A percentile compares a stretch with the other conserved stretches of the same genome.
phyloP scores from a whole-genome alignment of 1,140 invertebrate genomes.

The Cecropterus lyciades region DNA sequence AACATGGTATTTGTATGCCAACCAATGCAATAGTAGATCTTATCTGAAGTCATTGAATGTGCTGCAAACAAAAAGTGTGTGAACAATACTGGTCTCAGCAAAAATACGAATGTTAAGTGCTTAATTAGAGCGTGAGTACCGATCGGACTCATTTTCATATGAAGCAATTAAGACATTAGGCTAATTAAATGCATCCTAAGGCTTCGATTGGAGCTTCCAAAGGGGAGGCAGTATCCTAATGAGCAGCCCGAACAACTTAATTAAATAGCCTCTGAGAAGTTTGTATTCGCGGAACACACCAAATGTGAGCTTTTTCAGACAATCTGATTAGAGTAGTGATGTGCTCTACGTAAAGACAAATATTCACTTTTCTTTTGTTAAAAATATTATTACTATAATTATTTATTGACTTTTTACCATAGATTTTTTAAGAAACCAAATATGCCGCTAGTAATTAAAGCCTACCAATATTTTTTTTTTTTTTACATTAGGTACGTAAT shows the following conservation, averaged over 20 bases:
- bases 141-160: conserved; percentile 26
- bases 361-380: not conserved
- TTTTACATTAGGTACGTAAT: too few relatives aligned
- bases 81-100: not conserved
- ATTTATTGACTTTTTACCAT: too few relatives aligned
- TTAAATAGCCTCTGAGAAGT: conserved; percentile 30
- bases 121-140: conserved; percentile 15
- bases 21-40: too few relatives aligned
- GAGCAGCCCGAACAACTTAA: conserved; percentile 28
- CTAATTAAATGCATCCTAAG: conserved; percentile 33
- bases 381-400: not conserved
- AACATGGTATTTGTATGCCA: too few relatives aligned
- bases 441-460: too few relatives aligned
- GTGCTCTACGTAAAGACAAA: not conserved
- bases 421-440: too few relatives aligned
- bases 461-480: too few relatives aligned
- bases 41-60: not conserved
- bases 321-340: conserved; percentile 24
- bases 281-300: conserved; percentile 16
- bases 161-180: conserved; percentile 33
- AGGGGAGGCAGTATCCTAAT: conserved; percentile 20
- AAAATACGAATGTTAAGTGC: conserved; percentile 6
- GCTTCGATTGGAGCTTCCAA: conserved; percentile 20
- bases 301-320: conserved; percentile 19
- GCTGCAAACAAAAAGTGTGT: not conserved